These are phyloP conservation scores for Aphelenchoides bicaudatus DNA, from an alignment of 2,888 invertebrate species.

Conservation along the genomic window DNA sequence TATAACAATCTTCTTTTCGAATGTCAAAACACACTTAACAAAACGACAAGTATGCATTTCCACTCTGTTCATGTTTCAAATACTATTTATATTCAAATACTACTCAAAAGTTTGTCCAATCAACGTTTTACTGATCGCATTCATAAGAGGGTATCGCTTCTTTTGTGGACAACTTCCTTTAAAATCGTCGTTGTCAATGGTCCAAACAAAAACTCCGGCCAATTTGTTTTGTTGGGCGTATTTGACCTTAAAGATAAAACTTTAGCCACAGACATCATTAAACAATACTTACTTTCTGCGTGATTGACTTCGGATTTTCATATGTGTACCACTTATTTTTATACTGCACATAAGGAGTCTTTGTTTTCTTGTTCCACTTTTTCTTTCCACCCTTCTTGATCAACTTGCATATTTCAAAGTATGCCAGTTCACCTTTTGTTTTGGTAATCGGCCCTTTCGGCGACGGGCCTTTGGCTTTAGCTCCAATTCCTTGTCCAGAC, in stretches of 20 bases:
- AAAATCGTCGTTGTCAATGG: conserved; percentile 56
- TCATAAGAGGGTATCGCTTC: conserved; percentile 49
- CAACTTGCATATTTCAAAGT: conserved; percentile 70
- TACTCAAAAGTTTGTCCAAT: not conserved
- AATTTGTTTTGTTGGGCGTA: conserved; percentile 46
- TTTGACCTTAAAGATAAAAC: conserved; percentile 22
- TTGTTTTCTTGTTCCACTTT: conserved; percentile 68
- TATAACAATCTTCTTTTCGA: too few relatives aligned
- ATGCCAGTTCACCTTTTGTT: conserved; percentile 88
- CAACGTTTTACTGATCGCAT: conserved; percentile 36
- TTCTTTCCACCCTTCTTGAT: not conserved
- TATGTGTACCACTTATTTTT: conserved; percentile 87
- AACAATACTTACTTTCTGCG: conserved; percentile 51
- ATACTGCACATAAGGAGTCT: conserved; percentile 61
- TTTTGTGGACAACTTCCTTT: conserved; percentile 43
- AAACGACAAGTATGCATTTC: too few relatives aligned
- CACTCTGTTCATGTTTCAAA: too few relatives aligned
- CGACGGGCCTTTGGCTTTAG: conserved; percentile 25
- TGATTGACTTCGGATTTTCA: conserved; percentile 79
- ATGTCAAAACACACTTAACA: too few relatives aligned
- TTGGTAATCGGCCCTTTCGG: conserved; percentile 70
- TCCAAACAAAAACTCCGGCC: conserved; percentile 57
- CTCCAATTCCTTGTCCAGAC: conserved; percentile 37
- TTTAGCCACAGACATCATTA: not conserved
- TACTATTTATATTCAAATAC: too few relatives aligned